Conservation (phyloP, 2,888 invertebrate genomes). For the Rugalucina vietnamica region DNA sequence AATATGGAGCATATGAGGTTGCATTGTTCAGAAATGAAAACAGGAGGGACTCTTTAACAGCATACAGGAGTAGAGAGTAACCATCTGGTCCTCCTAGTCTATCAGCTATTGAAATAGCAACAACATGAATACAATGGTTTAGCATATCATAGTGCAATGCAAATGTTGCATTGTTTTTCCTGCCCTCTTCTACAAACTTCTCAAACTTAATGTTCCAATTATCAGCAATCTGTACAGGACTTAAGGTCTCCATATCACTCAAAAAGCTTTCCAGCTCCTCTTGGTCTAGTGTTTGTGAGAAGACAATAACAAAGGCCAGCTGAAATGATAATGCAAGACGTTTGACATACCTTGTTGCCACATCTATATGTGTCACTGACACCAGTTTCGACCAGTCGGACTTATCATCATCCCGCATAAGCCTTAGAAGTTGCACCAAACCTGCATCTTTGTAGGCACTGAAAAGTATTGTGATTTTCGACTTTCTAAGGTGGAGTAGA, state of each 20-base stretch:
- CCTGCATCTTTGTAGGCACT: constrained; percentile 53
- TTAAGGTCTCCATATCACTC: constrained; percentile 7
- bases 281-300: constrained; percentile 1
- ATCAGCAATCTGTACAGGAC: neutral
- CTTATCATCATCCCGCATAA: constrained; percentile 45
- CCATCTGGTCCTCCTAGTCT: constrained; percentile 44
- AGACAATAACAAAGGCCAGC: constrained; percentile 22
- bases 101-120: constrained; percentile 46
- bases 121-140: constrained; percentile 55
- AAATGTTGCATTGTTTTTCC: constrained; percentile 41
- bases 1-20: constrained; percentile 27
- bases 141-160: constrained; percentile 47
- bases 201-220: constrained; percentile 27
- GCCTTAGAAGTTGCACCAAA: constrained; percentile 30
- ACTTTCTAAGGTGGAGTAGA: constrained; percentile 43
- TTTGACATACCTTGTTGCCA: constrained; percentile 27
- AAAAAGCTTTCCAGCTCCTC: neutral
- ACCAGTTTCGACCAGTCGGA: constrained; percentile 42
- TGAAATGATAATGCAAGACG: constrained; percentile 25
- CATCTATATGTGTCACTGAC: constrained; percentile 32
- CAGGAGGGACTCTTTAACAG: constrained; percentile 29
- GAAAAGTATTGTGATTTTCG: constrained; percentile 42
- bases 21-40: constrained; percentile 31
- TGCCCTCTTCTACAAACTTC: constrained; percentile 23
- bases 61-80: constrained; percentile 2